Conservation (phyloP, 2,888 invertebrate genomes). For the Athalia circularis region DNA sequence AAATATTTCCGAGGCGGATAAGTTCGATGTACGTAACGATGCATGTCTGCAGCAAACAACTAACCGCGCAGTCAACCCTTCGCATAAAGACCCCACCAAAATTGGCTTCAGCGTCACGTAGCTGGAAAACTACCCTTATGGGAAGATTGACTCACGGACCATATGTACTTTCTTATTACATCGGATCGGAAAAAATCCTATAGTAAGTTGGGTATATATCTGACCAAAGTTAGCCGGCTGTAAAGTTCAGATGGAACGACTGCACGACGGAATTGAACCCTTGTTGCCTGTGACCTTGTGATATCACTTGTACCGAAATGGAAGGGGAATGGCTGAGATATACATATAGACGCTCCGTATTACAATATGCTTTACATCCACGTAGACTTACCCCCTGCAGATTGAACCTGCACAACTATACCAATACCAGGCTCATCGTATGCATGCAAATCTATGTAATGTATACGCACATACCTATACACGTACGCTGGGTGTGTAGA, state of each 20-base stretch:
- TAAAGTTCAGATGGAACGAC: slow-evolving; percentile 35
- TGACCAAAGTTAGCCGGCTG: slow-evolving; percentile 18
- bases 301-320: slow-evolving; percentile 25
- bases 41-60: slow-evolving; percentile 33
- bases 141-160: slow-evolving; percentile 16
- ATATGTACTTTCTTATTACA: slow-evolving; percentile 37
- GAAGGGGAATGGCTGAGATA: neutral
- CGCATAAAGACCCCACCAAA: slow-evolving; percentile 33
- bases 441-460: neutral
- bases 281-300: slow-evolving; percentile 27
- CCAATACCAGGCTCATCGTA: neutral
- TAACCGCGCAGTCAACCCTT: slow-evolving; percentile 1
- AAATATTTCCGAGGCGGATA: neutral
- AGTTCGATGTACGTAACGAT: slow-evolving; percentile 24
- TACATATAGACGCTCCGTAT: neutral
- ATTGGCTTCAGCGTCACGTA: slow-evolving; percentile 34
- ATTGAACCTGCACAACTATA: neutral
- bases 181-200: slow-evolving; percentile 1
- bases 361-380: neutral
- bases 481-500: neutral
- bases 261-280: slow-evolving; percentile 21
- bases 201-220: neutral
- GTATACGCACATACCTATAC: neutral
- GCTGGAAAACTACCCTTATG: slow-evolving; percentile 39
- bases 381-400: neutral